Evolutionary conservation across 2,888 invertebrate genomes (phyloP).

Genomic region (Napeogenes sylphis): DNA sequence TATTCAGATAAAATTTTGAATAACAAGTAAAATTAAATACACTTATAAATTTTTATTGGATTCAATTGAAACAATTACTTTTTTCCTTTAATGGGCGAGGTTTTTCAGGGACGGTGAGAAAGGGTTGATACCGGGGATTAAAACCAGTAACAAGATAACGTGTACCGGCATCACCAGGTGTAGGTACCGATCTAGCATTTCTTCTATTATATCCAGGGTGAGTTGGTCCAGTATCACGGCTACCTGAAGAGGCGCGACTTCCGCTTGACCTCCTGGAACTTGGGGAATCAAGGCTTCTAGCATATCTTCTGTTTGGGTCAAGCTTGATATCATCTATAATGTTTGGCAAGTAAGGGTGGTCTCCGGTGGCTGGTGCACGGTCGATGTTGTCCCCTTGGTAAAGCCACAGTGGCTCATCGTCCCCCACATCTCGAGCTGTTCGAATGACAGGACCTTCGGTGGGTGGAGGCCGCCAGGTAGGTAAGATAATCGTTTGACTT

Average conservation of each 20-base stretch:
- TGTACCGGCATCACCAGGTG: too few relatives aligned
- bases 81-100: too few relatives aligned
- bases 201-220: not conserved
- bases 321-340: constrained; percentile 2
- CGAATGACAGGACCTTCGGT: not conserved
- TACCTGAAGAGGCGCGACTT: constrained; percentile 1
- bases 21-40: too few relatives aligned
- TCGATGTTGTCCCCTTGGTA: not conserved
- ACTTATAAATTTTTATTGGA: too few relatives aligned
- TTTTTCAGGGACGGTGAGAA: too few relatives aligned
- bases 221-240: not conserved
- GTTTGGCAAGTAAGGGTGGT: not conserved
- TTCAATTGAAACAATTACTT: too few relatives aligned
- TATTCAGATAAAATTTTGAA: too few relatives aligned
- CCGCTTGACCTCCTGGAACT: constrained; percentile 3
- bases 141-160: too few relatives aligned
- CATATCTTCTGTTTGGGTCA: constrained; percentile 1
- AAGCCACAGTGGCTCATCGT: not conserved
- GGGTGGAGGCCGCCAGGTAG: not conserved
- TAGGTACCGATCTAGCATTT: not conserved
- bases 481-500: too few relatives aligned
- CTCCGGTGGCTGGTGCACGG: not conserved
- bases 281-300: not conserved
- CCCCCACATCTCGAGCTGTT: not conserved
- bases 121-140: too few relatives aligned